Percentiles rank a stretch among this genome's conserved stretches.
Evolutionary conservation across 2,113 vertebrate genomes (phyloP).

Genomic region (Sinocyclocheilus anophthalmus): DNA sequence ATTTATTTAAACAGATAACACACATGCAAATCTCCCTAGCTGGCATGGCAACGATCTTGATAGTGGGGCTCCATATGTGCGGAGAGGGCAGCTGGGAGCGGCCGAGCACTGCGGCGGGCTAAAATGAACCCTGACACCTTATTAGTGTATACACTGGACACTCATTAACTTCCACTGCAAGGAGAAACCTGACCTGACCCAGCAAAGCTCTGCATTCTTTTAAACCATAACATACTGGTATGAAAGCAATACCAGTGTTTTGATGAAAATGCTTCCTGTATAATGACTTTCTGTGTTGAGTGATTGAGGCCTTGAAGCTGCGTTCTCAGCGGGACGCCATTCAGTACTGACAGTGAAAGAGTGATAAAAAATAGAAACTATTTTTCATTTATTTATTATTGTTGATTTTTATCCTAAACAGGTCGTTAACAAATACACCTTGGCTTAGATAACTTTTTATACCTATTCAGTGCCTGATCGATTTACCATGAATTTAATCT

Average conservation of each 20-base stretch:
- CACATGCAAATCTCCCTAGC: conserved; percentile 90
- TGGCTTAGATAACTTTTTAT: not conserved
- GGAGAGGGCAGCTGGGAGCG: conserved; percentile 82
- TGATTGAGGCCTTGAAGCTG: conserved; percentile 34
- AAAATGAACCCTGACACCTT: conserved; percentile 82
- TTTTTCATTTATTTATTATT: not conserved
- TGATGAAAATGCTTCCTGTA: conserved; percentile 26
- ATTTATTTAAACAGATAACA: conserved; percentile 98
- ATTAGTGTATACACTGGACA: conserved; percentile 82
- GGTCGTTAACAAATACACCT: not conserved
- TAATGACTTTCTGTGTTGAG: conserved; percentile 24
- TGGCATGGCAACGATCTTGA: conserved; percentile 92
- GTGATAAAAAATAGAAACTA: not conserved
- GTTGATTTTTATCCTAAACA: not conserved
- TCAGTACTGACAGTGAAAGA: conserved; percentile 21
- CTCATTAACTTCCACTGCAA: conserved; percentile 82
- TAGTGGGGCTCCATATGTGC: conserved; percentile 90
- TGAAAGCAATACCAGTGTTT: conserved; percentile 33
- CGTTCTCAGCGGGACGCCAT: not conserved
- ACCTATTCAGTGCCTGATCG: not conserved
- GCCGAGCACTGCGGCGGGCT: conserved; percentile 68
- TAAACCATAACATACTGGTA: conserved; percentile 36
- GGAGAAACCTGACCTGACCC: conserved; percentile 44
- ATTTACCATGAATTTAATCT: not conserved
- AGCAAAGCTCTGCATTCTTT: conserved; percentile 6